Evolutionary conservation across 2,797 vertebrate species (phyloP).

Genomic region (Phoeniculus purpureus): DNA sequence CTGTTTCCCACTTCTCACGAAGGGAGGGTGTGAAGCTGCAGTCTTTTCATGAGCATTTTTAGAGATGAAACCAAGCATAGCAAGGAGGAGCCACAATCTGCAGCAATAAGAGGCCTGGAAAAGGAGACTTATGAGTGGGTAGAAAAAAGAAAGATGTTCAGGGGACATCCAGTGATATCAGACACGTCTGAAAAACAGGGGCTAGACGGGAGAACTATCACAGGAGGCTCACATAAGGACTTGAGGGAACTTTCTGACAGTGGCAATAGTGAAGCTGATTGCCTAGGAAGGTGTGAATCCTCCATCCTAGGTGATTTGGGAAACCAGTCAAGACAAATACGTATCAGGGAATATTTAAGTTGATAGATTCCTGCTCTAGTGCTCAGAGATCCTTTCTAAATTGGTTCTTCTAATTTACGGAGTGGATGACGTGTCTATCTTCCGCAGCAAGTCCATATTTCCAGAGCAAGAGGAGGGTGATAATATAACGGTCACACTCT

Average conservation of each 20-base stretch:
- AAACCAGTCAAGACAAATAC: no score
- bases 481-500: accelerated
- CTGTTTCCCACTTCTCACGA: neutral
- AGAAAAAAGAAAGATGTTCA: neutral
- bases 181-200: neutral
- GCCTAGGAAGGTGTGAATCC: neutral
- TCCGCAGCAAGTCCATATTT: neutral
- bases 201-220: neutral
- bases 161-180: neutral
- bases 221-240: neutral
- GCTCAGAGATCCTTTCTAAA: neutral
- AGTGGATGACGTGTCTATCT: accelerated
- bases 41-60: neutral
- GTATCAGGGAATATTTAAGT: neutral
- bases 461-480: neutral
- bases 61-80: neutral
- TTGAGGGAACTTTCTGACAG: neutral
- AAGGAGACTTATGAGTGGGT: neutral
- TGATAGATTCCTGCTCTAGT: neutral
- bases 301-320: neutral
- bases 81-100: neutral
- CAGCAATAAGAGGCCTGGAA: neutral
- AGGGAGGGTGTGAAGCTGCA: neutral
- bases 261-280: neutral
- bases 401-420: neutral